phyloP scores from a whole-genome alignment of 2,888 invertebrate species.

The Trichogramma dendrolimi region DNA sequence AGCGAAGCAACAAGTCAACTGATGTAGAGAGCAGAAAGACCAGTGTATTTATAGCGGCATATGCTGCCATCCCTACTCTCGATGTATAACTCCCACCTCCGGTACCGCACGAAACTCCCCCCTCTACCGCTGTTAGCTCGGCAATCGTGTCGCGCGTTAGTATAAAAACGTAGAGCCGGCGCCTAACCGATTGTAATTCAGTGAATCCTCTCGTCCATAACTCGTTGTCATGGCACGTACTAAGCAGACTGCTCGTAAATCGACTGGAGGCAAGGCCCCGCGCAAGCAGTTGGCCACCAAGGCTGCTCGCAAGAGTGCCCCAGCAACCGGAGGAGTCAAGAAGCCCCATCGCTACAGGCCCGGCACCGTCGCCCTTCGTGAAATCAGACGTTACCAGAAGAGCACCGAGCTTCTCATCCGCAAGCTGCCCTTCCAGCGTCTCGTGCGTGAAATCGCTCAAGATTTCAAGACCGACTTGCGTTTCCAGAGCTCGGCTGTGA shows the following conservation, averaged over 20 bases:
- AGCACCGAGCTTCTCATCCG: slow-evolving; percentile 14
- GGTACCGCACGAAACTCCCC: too few species aligned
- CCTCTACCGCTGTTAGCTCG: too few species aligned
- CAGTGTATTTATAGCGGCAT: too few species aligned
- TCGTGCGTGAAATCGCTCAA: slow-evolving; percentile 15
- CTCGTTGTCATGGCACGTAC: slow-evolving; percentile 5
- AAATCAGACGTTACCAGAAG: slow-evolving; percentile 18
- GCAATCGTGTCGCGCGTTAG: too few species aligned
- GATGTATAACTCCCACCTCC: too few species aligned
- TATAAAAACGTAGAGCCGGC: too few species aligned
- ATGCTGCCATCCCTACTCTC: too few species aligned
- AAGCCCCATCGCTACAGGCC: slow-evolving; percentile 15
- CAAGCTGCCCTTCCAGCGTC: slow-evolving; percentile 13
- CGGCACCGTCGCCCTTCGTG: slow-evolving; percentile 19
- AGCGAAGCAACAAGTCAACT: too few species aligned
- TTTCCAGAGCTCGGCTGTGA: slow-evolving; percentile 16
- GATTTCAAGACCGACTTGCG: slow-evolving; percentile 14
- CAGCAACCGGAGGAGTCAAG: slow-evolving; percentile 15
- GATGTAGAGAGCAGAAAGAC: too few species aligned
- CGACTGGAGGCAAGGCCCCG: slow-evolving; percentile 14
- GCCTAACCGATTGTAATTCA: too few species aligned
- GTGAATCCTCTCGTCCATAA: too few species aligned
- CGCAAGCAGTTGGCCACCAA: slow-evolving; percentile 11
- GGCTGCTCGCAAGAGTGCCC: slow-evolving; percentile 12
- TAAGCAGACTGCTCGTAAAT: slow-evolving; percentile 16